Evolutionary conservation across 30 jellyfish, hydroid and myxozoan genomes (phyloP), one percentile per base, ranked within the genome.

Genomic region (Pseudorhiza aurosa): DNA sequence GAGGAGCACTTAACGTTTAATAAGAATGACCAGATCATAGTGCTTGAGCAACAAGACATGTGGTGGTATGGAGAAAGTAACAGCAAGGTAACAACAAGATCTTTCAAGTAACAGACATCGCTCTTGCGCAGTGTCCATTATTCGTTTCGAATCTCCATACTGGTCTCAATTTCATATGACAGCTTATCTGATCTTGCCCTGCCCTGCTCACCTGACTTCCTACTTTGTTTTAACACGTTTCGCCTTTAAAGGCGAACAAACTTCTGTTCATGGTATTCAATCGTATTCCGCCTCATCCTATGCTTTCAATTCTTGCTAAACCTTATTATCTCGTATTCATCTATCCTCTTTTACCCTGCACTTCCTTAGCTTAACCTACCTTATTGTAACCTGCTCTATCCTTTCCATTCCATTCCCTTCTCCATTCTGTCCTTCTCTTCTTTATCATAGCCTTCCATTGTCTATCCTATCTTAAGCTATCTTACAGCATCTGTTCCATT

Each of bases 11-110:
- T 93, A 19, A 42, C 94, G 4, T 93, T 93, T 49, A 73, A 76
- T 67, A 93, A 93, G 72, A 87, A 87, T 68, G 99, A 93, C 85
- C 68, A 60, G 25, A 93, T 93, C 37, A 87, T 79, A 49, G 99
- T 93, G 24, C 91, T 45, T 35, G 85, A 87, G 85, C 97, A 93
- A 67, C 94, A 81, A 43, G 99, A 93, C 44, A 76, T 78, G 70
- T 93, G 99, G 99, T 93, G 99, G 99, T 86, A 57, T 65, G 99
- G 99, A 0, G 99, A 93, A 36, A 87, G 84, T 64, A 75, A 60
- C 33, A 86, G 89, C 69, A 79, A 93, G 97, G 99, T 93, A 49
- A 21, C n/a, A n/a, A n/a, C n/a, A n/a, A n/a, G n/a, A n/a, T n/a
- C n/a, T n/a, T n/a, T n/a, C n/a, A n/a, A n/a, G n/a, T n/a, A n/a